Percentiles rank a stretch among this genome's conserved stretches.
Evolutionary conservation across 2,113 vertebrate species (phyloP).

Genomic region (Planiliza haematocheilus): DNA sequence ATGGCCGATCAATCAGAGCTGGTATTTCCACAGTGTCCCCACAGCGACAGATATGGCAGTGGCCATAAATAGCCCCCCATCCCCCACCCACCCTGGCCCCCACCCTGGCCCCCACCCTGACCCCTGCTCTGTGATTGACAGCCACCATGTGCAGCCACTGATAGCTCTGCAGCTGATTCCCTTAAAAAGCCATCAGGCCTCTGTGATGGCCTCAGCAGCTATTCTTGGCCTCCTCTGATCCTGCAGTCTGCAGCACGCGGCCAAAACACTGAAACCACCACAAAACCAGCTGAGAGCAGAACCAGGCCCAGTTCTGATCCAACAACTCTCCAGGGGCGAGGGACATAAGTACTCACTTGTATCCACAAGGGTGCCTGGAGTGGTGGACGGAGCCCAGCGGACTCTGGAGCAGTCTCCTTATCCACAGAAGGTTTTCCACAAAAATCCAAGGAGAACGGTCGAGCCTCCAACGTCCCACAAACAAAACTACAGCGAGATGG

Average conservation of each 20-base stretch:
- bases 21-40: slow-evolving; percentile 77
- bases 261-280: background rate
- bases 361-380: slow-evolving; percentile 90
- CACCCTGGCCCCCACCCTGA: slow-evolving; percentile 76
- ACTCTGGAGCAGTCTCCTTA: slow-evolving; percentile 87
- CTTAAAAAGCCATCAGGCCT: slow-evolving; percentile 99
- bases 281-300: background rate
- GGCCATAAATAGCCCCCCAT: slow-evolving; percentile 91
- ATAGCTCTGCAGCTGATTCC: slow-evolving; percentile 92
- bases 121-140: slow-evolving; percentile 88
- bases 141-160: slow-evolving; percentile 90
- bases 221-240: slow-evolving; percentile 89
- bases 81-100: too few species aligned
- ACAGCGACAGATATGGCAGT: slow-evolving; percentile 89
- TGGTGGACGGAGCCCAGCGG: slow-evolving; percentile 90
- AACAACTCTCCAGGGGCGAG: too few species aligned
- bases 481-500: slow-evolving; percentile 94
- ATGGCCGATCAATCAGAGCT: slow-evolving; percentile 26
- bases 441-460: slow-evolving; percentile 92
- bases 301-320: too few species aligned
- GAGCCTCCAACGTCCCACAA: slow-evolving; percentile 87
- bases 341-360: slow-evolving; percentile 88
- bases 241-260: slow-evolving; percentile 68
- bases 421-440: slow-evolving; percentile 86
- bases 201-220: slow-evolving; percentile 90